Base-by-base conservation (phyloP, 2,113 vertebrate genomes). In the Conger conger region DNA sequence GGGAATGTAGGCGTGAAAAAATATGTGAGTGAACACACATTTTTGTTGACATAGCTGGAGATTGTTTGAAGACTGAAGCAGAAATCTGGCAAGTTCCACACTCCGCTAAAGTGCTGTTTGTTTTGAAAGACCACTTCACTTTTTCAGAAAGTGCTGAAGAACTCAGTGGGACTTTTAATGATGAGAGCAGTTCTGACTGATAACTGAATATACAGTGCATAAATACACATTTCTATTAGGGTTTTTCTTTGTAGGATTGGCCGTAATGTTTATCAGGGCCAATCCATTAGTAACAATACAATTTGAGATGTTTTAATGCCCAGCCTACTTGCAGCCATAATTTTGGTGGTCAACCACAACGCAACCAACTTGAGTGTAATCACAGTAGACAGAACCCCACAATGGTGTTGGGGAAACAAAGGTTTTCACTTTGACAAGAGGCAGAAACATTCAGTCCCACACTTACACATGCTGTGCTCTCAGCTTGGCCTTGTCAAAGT, bases 361-460 rank as follows among this genome's bases (percentile, higher is more conserved):
- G 68, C 68, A 73, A n/a, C 33, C 42, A 36, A n/a, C 80, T 85
- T 93, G 92, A 92, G 90, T 83, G 87, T 94, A 89, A 94, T 93
- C 86, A 89, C 89, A 88, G 81, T 57, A 87, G 94, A 93, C 93
- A 93, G 87, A 87, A 87, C 88, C 89, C 89, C 91, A 93, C 93
- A 93, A 92, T 93, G 89, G 89, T 94, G 93, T 93, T 94, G 92
- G 90, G 83, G 92, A 93, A 94, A 93, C 93, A 94, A 93, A 93
- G 91, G 89, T 88, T 89, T 89, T 87, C 91, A 90, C 90, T 82
- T 89, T 88, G 79, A 87, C 91, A 89, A 86, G 90, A 91, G 90
- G 86, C 90, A 92, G 90, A 87, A 87, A 73, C 87, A 93, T 82
- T 85, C 73, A 77, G 88, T 91, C 92, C 89, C 92, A 90, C 87